Evolutionary conservation across 2,797 vertebrate genomes (phyloP).

Genomic region (Rhinogobio ventralis): DNA sequence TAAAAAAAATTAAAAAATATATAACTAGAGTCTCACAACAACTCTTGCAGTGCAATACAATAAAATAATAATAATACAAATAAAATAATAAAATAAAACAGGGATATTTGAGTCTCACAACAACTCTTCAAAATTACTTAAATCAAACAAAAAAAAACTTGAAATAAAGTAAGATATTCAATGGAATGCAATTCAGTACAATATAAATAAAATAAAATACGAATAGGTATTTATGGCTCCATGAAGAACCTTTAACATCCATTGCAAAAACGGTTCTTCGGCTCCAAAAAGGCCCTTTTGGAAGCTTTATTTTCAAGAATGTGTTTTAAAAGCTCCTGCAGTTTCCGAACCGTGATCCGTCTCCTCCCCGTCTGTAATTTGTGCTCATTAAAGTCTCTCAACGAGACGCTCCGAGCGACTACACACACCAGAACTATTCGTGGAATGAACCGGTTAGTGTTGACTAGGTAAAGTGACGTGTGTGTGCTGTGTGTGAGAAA

Average conservation of each 20-base stretch:
- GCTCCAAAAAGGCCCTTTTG: too few species aligned
- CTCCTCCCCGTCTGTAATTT: neutral
- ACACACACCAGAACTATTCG: slow-evolving; percentile 42
- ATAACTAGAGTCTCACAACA: too few species aligned
- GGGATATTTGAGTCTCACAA: neutral
- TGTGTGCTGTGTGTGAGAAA: too few species aligned
- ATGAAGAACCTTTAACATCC: too few species aligned
- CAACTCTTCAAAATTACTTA: neutral
- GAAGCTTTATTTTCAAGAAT: neutral
- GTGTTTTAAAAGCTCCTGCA: neutral
- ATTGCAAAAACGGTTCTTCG: too few species aligned
- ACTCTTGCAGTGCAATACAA: too few species aligned
- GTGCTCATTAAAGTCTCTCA: slow-evolving; percentile 13
- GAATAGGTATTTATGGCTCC: too few species aligned
- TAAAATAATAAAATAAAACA: neutral
- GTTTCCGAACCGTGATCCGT: neutral
- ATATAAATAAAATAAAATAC: neutral
- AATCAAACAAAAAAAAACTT: neutral
- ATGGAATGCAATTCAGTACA: neutral
- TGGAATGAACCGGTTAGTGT: slow-evolving; percentile 33
- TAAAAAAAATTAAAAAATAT: too few species aligned
- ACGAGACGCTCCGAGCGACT: slow-evolving; percentile 22
- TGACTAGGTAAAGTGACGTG: slow-evolving; percentile 23
- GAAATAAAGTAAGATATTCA: too few species aligned
- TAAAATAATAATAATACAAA: too few species aligned